These are phyloP conservation scores for Polyommatus icarus DNA, from an alignment of 2,888 invertebrate genomes.

Conservation along the genomic window DNA sequence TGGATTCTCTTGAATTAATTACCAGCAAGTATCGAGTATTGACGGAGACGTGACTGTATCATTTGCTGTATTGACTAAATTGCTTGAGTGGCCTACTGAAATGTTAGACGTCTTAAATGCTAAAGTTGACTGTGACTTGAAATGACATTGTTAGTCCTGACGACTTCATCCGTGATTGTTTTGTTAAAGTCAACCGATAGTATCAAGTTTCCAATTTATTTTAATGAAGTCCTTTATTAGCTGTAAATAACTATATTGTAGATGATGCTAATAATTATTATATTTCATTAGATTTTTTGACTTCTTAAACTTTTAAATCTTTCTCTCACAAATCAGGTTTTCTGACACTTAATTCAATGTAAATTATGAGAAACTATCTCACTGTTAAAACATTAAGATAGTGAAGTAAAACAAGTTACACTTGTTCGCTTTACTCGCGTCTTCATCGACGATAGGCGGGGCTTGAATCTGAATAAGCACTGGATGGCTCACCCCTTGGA, in stretches of 20 bases:
- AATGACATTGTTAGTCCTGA: conserved; percentile 38
- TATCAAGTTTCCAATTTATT: conserved; percentile 1
- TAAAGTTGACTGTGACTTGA: conserved; percentile 40
- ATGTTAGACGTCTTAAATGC: conserved; percentile 41
- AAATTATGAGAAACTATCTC: conserved; percentile 34
- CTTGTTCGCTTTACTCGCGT: conserved; percentile 13
- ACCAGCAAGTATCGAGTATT: conserved; percentile 39
- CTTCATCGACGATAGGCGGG: conserved; percentile 12
- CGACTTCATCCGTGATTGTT: conserved; percentile 37
- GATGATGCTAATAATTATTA: background rate
- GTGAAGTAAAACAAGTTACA: conserved; percentile 19
- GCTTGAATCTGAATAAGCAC: conserved; percentile 20
- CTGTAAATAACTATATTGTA: background rate
- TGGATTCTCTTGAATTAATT: conserved; percentile 1
- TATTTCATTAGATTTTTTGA: background rate
- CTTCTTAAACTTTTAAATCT: background rate
- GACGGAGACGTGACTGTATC: conserved; percentile 45
- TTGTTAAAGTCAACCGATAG: conserved; percentile 3
- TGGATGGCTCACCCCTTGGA: conserved; percentile 19
- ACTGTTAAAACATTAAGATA: conserved; percentile 36
- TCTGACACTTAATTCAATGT: conserved; percentile 8
- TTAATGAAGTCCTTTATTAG: background rate
- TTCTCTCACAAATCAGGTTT: conserved; percentile 10
- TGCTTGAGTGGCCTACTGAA: conserved; percentile 41
- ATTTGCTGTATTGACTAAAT: conserved; percentile 56